Evolutionary conservation across 2,888 invertebrate genomes (phyloP).

Genomic region (Gnatocerus cornutus): DNA sequence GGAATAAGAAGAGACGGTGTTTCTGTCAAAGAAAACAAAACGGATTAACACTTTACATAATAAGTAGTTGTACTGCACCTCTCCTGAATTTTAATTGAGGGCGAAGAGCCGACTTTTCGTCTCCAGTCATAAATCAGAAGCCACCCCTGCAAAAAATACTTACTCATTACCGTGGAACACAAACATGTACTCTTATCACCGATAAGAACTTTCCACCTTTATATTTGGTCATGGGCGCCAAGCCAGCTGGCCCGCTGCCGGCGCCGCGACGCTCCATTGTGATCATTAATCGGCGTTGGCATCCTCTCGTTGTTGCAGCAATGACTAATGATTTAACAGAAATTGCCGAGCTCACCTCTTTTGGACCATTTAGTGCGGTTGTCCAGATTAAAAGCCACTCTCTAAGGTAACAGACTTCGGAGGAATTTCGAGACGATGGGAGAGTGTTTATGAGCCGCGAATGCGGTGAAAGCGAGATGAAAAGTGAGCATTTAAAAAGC

Average conservation of each 20-base stretch:
- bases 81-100: conserved; percentile 38
- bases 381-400: conserved; percentile 18
- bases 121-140: background rate
- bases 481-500: conserved; percentile 23
- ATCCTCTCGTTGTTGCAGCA: conserved; percentile 41
- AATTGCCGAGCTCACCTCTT: conserved; percentile 30
- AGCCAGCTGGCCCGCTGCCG: conserved; percentile 61
- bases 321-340: conserved; percentile 38
- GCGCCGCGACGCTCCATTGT: conserved; percentile 57
- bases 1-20: conserved; percentile 40
- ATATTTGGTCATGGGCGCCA: conserved; percentile 50
- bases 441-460: conserved; percentile 21
- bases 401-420: background rate
- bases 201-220: conserved; percentile 23
- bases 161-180: background rate
- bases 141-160: background rate
- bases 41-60: conserved; percentile 47
- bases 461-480: conserved; percentile 21
- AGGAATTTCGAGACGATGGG: background rate
- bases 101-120: background rate
- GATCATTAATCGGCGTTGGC: conserved; percentile 54
- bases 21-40: conserved; percentile 42
- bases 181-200: conserved; percentile 9
- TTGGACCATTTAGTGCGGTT: conserved; percentile 15
- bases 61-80: conserved; percentile 37